phyloP scores from a whole-genome alignment of 1,140 invertebrate species.

The Cataglyphis hispanica region DNA sequence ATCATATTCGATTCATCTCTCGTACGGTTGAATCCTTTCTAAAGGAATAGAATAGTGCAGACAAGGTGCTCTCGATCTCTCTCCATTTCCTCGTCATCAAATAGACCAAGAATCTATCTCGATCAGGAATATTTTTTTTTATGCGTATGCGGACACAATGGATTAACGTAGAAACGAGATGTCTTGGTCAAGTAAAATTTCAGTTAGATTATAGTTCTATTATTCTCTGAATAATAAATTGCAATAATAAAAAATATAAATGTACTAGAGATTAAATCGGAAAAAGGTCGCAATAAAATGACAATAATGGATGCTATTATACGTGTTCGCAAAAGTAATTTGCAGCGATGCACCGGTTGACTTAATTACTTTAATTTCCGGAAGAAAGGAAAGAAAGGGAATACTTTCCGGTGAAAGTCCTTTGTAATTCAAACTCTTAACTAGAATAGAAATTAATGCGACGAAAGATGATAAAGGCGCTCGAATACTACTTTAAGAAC shows the following conservation, averaged over 20 bases:
- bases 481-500: slow-evolving; percentile 52
- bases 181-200: not conserved
- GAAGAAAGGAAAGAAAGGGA: not conserved
- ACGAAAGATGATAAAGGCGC: slow-evolving; percentile 39
- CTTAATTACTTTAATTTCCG: slow-evolving; percentile 66
- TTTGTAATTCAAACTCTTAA: slow-evolving; percentile 64
- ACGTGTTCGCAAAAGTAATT: slow-evolving; percentile 49
- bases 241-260: slow-evolving; percentile 9
- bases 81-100: slow-evolving; percentile 32
- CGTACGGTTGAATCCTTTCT: slow-evolving; percentile 42
- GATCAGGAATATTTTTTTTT: slow-evolving; percentile 42
- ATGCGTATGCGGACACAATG: not conserved
- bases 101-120: slow-evolving; percentile 37
- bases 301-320: slow-evolving; percentile 36
- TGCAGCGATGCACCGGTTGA: slow-evolving; percentile 49
- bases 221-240: slow-evolving; percentile 1
- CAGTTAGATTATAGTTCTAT: not conserved
- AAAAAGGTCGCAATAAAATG: slow-evolving; percentile 26
- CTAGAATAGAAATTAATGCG: slow-evolving; percentile 63
- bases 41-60: slow-evolving; percentile 21
- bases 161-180: not conserved
- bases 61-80: slow-evolving; percentile 20
- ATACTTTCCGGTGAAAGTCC: slow-evolving; percentile 51
- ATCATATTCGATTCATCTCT: slow-evolving; percentile 31
- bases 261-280: slow-evolving; percentile 1